phyloP scores from a whole-genome alignment of 2,888 invertebrate species.

The Slavum lentiscoides region DNA sequence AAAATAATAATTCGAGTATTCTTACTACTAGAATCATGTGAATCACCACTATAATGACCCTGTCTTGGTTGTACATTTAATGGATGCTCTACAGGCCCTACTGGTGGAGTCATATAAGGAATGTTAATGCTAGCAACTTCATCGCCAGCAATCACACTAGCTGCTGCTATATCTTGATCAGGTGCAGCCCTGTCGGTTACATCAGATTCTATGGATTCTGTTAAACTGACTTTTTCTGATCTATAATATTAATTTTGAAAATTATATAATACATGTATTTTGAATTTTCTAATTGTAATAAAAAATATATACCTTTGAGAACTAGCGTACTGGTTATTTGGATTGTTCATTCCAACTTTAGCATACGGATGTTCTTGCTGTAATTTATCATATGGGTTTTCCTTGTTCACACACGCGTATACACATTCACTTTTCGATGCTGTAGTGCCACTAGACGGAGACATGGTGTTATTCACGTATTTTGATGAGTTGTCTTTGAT shows the following conservation, averaged over 20 bases:
- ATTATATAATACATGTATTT: not conserved
- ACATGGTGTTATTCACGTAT: slow-evolving; percentile 42
- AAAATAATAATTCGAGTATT: not conserved
- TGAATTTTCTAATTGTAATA: not conserved
- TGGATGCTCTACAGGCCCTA: slow-evolving; percentile 60
- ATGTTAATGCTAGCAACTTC: slow-evolving; percentile 84
- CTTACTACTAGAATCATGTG: slow-evolving; percentile 77
- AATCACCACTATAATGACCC: slow-evolving; percentile 85
- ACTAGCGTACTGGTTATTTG: slow-evolving; percentile 28
- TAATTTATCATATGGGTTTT: slow-evolving; percentile 70
- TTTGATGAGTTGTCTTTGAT: slow-evolving; percentile 27
- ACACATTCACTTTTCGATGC: slow-evolving; percentile 50
- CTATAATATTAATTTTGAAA: slow-evolving; percentile 18
- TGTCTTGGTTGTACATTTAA: slow-evolving; percentile 60
- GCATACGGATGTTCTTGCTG: slow-evolving; percentile 60
- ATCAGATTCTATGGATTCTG: slow-evolving; percentile 35
- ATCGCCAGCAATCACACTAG: slow-evolving; percentile 81
- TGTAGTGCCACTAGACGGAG: slow-evolving; percentile 51
- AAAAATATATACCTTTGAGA: slow-evolving; percentile 28
- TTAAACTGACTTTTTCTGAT: slow-evolving; percentile 26
- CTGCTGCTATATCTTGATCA: slow-evolving; percentile 70
- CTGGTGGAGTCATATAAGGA: slow-evolving; percentile 85
- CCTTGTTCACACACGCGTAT: slow-evolving; percentile 68
- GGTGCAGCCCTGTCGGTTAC: slow-evolving; percentile 33
- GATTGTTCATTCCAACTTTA: slow-evolving; percentile 57